These are phyloP conservation scores for Dendrocincla tyrannina DNA, from an alignment of 2,797 vertebrate genomes.

Conservation along the genomic window DNA sequence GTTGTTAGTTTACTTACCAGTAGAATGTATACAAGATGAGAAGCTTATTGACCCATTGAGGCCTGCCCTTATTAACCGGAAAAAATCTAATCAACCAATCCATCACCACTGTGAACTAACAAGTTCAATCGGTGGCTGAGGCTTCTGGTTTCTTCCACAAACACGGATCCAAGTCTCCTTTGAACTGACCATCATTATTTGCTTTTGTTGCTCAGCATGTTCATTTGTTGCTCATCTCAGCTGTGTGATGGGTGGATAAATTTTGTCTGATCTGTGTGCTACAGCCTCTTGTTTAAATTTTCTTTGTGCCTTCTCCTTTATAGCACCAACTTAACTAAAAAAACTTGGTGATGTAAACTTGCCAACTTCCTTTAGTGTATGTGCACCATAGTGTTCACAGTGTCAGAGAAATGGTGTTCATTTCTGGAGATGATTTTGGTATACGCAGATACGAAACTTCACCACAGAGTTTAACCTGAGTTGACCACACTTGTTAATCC, in stretches of 20 bases:
- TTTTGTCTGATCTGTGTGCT: not conserved
- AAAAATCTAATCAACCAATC: slow-evolving; percentile 29
- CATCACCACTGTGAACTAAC: slow-evolving; percentile 16
- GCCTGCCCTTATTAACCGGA: slow-evolving; percentile 57
- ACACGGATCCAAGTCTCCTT: not conserved
- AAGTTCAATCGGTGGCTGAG: not conserved
- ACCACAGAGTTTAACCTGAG: not conserved
- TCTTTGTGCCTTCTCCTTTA: not conserved
- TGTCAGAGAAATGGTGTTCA: not conserved
- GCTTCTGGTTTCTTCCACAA: slow-evolving; percentile 42
- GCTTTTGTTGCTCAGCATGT: not conserved
- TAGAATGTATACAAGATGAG: slow-evolving; percentile 2
- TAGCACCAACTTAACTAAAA: not conserved
- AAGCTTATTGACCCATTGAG: slow-evolving; percentile 13
- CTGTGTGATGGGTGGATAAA: not conserved
- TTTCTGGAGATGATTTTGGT: not conserved
- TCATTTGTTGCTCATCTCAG: not conserved
- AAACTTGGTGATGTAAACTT: not conserved
- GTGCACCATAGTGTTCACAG: accelerated
- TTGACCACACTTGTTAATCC: accelerated
- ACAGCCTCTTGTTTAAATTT: not conserved
- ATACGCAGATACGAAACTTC: not conserved
- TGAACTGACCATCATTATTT: not conserved
- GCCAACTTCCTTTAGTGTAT: not conserved
- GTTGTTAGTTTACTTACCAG: slow-evolving; percentile 9